Conservation (phyloP, 1,140 invertebrate species). For the Diachasmimorpha longicaudata region DNA sequence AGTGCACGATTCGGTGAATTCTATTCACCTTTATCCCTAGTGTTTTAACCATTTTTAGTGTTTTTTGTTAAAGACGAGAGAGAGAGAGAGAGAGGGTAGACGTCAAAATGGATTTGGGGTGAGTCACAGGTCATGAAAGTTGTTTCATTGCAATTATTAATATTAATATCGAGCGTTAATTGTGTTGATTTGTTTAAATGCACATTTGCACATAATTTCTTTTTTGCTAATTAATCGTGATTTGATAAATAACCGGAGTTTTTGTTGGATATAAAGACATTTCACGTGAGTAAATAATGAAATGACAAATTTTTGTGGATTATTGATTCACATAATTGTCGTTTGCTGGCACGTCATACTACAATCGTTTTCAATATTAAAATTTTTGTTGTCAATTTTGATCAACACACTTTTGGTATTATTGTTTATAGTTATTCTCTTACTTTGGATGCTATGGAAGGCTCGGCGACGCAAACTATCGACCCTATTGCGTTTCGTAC, state of each 20-base stretch:
- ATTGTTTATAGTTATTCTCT: conserved; percentile 24
- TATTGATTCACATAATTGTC: neutral
- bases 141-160: neutral
- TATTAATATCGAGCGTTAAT: neutral
- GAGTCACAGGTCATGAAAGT: neutral
- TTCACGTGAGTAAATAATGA: neutral
- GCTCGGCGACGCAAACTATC: conserved; percentile 23
- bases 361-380: neutral
- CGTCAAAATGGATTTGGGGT: neutral
- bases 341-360: conserved; percentile 12
- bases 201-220: neutral
- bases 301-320: neutral
- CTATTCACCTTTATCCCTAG: neutral
- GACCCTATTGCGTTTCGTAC: conserved; percentile 25
- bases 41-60: neutral
- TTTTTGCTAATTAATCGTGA: neutral
- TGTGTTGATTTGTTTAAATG: neutral
- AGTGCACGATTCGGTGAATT: neutral
- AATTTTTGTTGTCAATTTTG: neutral
- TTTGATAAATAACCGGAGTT: neutral
- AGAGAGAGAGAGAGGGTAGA: neutral
- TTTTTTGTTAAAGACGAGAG: neutral
- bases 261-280: neutral
- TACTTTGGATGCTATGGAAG: conserved; percentile 26
- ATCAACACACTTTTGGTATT: neutral